Evolutionary conservation across 2,888 invertebrate genomes (phyloP), one percentile per base, ranked within the genome.

Genomic region (Rhorus exstirpatorius): DNA sequence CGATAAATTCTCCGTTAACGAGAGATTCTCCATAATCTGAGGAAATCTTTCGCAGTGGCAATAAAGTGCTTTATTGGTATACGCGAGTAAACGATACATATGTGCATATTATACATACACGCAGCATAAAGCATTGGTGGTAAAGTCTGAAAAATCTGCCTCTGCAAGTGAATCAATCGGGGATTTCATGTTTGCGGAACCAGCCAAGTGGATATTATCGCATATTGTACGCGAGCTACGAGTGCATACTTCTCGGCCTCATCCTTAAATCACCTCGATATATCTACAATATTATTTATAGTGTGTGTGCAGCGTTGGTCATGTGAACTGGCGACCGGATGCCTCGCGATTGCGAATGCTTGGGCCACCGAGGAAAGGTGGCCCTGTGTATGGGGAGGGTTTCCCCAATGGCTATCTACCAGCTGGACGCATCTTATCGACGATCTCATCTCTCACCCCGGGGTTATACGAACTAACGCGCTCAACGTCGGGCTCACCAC

Each of bases 371-470:
- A 60, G 83, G 72, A 83, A 82, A 77, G 75, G 61, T 21, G 51
- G 41, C n/a, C 49, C 17, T 53, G 61, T 65, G 49, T 63, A 17
- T 31, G 46, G 46, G 74, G 58, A 63, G 74, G 84, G 83, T 85
- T 83, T 79, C 86, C 85, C 87, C 88, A 88, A 87, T 87, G 88
- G 89, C 90, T 90, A 90, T 90, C 90, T 90, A 86, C 88, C 85
- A 84, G 81, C 81, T 85, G 89, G 89, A 89, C 91, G 89, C 90
- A 91, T 91, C 91, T 91, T 91, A 91, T 91, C 91, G 63, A 35
- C 84, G 85, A 91, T 91, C 91, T 90, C 85, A 91, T 91, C 90
- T 89, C 87, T 88, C 87, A 86, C 87, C 85, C 67, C 86, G 87
- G 51, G 79, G 87, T 87, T 88, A n/a, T n/a, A 89, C 89, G 87